Evolutionary conservation across 2,113 vertebrate genomes (phyloP).

Genomic region (Nesospiza acunhae): DNA sequence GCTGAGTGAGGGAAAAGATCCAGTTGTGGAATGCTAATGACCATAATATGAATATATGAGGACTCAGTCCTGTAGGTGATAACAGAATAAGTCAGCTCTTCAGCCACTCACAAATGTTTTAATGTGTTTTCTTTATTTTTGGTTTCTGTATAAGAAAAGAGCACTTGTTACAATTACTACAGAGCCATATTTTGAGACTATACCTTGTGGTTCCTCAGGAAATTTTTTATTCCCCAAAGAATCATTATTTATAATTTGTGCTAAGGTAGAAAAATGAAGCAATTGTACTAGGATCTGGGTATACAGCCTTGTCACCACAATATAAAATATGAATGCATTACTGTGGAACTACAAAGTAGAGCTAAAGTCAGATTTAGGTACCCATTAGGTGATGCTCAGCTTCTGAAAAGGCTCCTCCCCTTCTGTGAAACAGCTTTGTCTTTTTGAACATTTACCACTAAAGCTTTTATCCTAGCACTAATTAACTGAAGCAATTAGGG

Average conservation of each 20-base stretch:
- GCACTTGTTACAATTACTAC: neutral
- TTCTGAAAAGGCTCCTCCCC: neutral
- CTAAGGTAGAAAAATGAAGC: neutral
- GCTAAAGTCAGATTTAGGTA: neutral
- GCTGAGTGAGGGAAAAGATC: neutral
- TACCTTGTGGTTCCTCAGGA: neutral
- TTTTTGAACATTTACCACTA: neutral
- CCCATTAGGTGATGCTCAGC: neutral
- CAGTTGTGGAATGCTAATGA: slow-evolving; percentile 15
- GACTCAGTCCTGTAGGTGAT: neutral
- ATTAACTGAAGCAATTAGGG: neutral
- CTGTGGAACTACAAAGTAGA: neutral
- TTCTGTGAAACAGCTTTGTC: neutral
- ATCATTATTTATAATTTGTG: neutral
- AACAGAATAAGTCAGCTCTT: neutral
- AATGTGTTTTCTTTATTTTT: neutral
- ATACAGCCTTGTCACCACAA: neutral
- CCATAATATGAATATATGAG: neutral
- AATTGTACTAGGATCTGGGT: neutral
- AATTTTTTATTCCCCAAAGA: neutral
- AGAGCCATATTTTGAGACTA: neutral
- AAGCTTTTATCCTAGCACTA: neutral
- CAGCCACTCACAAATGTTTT: neutral
- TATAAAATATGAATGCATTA: neutral
- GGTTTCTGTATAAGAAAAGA: neutral